Conservation (phyloP, 2,888 invertebrate species). For the Epinotia demarniana region DNA sequence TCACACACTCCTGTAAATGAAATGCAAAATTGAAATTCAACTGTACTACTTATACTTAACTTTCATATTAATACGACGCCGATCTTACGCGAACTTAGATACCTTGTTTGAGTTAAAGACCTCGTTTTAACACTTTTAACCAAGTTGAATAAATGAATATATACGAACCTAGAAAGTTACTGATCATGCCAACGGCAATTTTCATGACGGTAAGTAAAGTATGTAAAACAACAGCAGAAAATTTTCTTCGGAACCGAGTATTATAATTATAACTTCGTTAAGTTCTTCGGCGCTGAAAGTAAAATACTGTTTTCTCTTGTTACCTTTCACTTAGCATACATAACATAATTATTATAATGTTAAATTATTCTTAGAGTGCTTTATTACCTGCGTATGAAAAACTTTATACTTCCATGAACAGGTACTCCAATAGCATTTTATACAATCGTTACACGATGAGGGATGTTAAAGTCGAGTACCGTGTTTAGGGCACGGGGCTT, state of each 20-base stretch:
- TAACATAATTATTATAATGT: neutral
- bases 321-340: neutral
- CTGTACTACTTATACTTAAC: neutral
- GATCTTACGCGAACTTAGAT: neutral
- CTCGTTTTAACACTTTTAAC: neutral
- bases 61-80: neutral
- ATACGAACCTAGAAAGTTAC: slow-evolving; percentile 4
- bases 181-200: neutral
- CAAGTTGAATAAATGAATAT: neutral
- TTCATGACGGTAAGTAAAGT: neutral
- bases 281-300: neutral
- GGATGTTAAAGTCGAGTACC: too few species aligned
- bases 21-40: neutral
- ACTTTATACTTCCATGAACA: neutral
- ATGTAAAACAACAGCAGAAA: neutral
- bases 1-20: neutral
- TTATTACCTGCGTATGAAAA: neutral
- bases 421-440: neutral
- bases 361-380: neutral
- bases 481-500: too few species aligned
- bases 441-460: too few species aligned
- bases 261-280: neutral
- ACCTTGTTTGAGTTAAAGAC: neutral
- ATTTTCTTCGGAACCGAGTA: neutral
- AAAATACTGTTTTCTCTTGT: neutral